Percentiles rank a stretch among this genome's conserved stretches.
These are phyloP conservation scores for Armadillidium nasatum DNA, from an alignment of 1,140 invertebrate species.

Conservation along the genomic window DNA sequence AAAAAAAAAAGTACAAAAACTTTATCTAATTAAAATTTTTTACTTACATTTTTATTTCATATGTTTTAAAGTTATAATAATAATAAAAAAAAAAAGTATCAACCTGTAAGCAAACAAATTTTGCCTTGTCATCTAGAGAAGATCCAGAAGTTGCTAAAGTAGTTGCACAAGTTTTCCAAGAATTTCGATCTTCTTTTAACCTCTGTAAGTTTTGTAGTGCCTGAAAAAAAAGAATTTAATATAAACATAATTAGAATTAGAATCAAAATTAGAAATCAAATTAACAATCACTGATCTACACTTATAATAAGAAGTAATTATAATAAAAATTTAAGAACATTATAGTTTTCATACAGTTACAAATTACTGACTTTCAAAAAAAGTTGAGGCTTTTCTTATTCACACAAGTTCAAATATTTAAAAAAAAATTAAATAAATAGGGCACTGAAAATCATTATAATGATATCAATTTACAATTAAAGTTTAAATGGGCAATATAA, in stretches of 20 bases:
- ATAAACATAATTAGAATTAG: background rate
- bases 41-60: too few relatives aligned
- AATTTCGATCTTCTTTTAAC: slow-evolving; percentile 30
- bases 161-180: slow-evolving; percentile 38
- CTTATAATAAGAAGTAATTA: background rate
- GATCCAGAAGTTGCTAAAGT: slow-evolving; percentile 29
- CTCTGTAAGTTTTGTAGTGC: slow-evolving; percentile 37
- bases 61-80: too few relatives aligned
- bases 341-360: background rate
- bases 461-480: too few relatives aligned
- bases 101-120: slow-evolving; percentile 36
- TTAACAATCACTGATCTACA: too few relatives aligned
- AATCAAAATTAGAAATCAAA: background rate
- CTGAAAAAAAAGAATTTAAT: too few relatives aligned
- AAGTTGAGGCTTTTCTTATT: background rate
- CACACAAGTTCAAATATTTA: background rate
- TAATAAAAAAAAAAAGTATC: background rate
- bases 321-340: background rate
- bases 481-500: too few relatives aligned
- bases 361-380: background rate
- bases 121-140: slow-evolving; percentile 36
- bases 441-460: background rate
- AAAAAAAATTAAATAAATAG: background rate
- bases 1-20: too few relatives aligned
- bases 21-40: too few relatives aligned